Conservation (phyloP, 2,888 invertebrate species). For the Sceliomorpha sp. region DNA sequence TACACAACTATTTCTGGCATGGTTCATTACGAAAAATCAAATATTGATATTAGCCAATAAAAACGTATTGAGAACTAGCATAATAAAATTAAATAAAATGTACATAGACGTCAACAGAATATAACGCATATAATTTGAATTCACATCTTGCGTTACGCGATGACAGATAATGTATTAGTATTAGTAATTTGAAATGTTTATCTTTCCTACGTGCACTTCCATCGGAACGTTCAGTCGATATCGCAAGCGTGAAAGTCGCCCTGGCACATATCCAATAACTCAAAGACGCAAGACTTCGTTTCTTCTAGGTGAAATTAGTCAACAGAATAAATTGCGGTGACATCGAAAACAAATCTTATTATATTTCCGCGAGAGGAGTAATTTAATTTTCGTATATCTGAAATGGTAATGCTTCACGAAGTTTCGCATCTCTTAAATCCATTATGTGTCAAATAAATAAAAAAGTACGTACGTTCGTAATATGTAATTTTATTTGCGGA, state of each 20-base stretch:
- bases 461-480: no score
- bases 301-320: conserved; percentile 48
- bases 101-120: no score
- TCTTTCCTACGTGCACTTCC: conserved; percentile 2
- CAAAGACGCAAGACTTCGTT: conserved; percentile 6
- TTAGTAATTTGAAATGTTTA: not conserved
- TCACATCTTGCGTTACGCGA: not conserved
- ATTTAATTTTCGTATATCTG: conserved; percentile 66
- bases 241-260: conserved; percentile 4
- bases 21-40: no score
- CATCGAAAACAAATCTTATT: conserved; percentile 66
- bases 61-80: no score
- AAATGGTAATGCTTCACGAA: conserved; percentile 63
- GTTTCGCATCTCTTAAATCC: conserved; percentile 59
- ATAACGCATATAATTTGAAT: no score
- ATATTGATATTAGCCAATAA: no score
- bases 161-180: conserved; percentile 6
- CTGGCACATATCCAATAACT: conserved; percentile 9
- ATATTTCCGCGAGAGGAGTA: conserved; percentile 58
- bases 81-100: no score
- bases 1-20: no score
- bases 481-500: no score
- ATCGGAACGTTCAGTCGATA: conserved; percentile 1
- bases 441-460: conserved; percentile 2
- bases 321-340: conserved; percentile 60